Evolutionary conservation across 1,140 invertebrate species (phyloP).

Genomic region (Trichonephila inaurata): DNA sequence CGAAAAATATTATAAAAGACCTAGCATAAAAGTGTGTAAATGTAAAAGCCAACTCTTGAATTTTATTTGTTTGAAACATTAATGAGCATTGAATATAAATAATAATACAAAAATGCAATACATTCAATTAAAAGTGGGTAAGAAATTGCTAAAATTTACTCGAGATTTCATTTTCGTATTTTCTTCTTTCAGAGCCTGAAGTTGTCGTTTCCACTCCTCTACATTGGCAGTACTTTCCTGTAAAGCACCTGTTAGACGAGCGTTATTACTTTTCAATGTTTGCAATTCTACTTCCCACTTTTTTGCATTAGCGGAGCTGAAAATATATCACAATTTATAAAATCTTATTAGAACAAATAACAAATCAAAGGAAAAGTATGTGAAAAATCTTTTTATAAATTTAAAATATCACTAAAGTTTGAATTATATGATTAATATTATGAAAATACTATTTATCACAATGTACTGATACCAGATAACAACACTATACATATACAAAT

Average conservation of each 20-base stretch:
- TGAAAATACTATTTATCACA: too few relatives aligned
- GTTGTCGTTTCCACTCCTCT: constrained; percentile 98
- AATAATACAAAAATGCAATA: neutral
- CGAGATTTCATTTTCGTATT: constrained; percentile 92
- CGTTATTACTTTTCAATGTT: constrained; percentile 97
- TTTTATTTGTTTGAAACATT: neutral
- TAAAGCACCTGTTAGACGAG: constrained; percentile 94
- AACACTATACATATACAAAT: too few relatives aligned
- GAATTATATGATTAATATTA: too few relatives aligned
- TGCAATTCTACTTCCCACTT: constrained; percentile 99
- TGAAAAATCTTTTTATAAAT: too few relatives aligned
- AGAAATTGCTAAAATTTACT: constrained; percentile 77
- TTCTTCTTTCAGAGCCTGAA: constrained; percentile 97
- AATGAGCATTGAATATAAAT: too few relatives aligned
- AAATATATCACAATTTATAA: neutral
- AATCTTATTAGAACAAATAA: neutral
- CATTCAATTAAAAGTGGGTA: neutral
- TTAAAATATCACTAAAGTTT: too few relatives aligned
- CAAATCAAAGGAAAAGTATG: too few relatives aligned
- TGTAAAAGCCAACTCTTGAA: neutral
- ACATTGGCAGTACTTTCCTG: constrained; percentile 99
- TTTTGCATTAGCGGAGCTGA: constrained; percentile 96
- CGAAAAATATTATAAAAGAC: too few relatives aligned
- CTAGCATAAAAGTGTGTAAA: too few relatives aligned
- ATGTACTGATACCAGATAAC: too few relatives aligned